Percentiles rank a stretch among this genome's conserved stretches.
Conservation (phyloP, 2,888 invertebrate genomes). For the Drosophila bunnanda region DNA sequence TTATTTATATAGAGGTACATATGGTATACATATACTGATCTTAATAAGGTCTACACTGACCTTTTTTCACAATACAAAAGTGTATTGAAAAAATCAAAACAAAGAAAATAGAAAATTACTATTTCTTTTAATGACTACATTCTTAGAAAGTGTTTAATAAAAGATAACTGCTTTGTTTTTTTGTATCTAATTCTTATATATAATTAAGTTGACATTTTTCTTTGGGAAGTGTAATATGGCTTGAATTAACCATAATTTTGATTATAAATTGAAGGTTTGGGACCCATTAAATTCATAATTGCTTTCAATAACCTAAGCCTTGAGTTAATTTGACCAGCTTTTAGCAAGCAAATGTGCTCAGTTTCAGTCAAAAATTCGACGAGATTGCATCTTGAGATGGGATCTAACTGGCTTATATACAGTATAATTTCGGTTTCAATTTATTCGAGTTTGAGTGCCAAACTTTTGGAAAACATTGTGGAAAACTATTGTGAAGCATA, state of each 20-base stretch:
- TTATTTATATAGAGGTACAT: not conserved
- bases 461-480: constrained; percentile 3
- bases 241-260: not conserved
- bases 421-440: not conserved
- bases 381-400: not conserved
- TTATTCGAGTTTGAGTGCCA: not conserved
- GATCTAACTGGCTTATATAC: not conserved
- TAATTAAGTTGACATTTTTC: not conserved
- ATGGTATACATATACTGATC: not conserved
- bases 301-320: not conserved
- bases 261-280: constrained; percentile 1
- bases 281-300: constrained; percentile 9
- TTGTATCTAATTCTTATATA: not conserved
- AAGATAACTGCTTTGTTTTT: no score
- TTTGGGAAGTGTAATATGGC: not conserved
- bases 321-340: no score
- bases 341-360: no score
- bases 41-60: not conserved
- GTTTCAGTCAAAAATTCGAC: not conserved
- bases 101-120: no score
- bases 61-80: no score
- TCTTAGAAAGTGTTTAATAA: no score
- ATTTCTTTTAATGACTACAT: no score
- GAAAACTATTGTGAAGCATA: constrained; percentile 6
- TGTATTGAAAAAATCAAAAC: no score